Evolutionary conservation across 2,113 vertebrate genomes (phyloP), one percentile per base, ranked within the genome.

Genomic region (Hippocampus mohnikei): DNA sequence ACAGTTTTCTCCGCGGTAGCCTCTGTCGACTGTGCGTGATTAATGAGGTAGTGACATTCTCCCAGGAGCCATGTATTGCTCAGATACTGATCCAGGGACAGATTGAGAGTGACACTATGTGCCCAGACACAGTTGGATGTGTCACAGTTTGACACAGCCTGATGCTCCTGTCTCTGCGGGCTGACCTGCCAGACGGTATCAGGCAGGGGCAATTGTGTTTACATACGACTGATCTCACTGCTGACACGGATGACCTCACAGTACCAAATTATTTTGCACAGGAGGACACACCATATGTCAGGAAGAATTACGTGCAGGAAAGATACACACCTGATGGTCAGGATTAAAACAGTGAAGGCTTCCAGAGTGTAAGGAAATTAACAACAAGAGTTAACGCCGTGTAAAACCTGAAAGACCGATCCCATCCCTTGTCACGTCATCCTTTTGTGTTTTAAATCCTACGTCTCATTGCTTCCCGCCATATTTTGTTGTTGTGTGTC

Each of bases 401-500:
- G 42, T 46, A 21, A 44, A 29, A 63, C 25, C 16, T 52, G 46
- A 60, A 52, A 63, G 65, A 65, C 46, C 33, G 20, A 55, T 55
- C 5, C 50, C 8, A 41, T 63, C 65, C 50, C 1, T 62, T 42
- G 15, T 12, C 60, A 53, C 75, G 71, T 79, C 74, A 58, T 77
- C 71, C 66, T 62, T 67, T 46, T 52, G 64, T 37, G 76, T 58
- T 52, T 75, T 72, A 69, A 33, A 67, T 52, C 70, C 62, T 63
- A 53, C 77, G 60, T 68, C 66, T 80, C 42, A 25, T 37, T 73
- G n/a, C 85, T 88, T 66, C 78, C 80, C 53, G 81, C 85, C 84
- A 87, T 89, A 83, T 91, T 85, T 88, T 91, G 89, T 87, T 88
- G 88, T 91, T 65, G 62, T 44, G 25, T 44, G 93, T 88, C 72